Evolutionary conservation across 2,113 vertebrate genomes (phyloP), one percentile per base, ranked within the genome.

Genomic region (Aleadryas rufinucha): DNA sequence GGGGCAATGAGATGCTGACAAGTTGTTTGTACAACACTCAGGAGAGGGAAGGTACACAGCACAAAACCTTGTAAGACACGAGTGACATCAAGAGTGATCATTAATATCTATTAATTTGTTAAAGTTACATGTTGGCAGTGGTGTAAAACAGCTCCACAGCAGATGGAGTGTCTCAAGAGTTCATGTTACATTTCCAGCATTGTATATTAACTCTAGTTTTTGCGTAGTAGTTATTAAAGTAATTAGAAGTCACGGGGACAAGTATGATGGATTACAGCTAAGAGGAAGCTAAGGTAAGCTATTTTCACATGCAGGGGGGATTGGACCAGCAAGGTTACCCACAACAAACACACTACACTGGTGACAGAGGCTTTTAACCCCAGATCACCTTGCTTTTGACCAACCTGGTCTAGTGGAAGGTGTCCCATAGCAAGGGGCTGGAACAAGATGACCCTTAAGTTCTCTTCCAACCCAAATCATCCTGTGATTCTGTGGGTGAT

Each of bases 331-430:
- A 66, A 45, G 0, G 0, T 35, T 33, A 45, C 10, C 17, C 30
- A 37, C 35, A 45, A 42, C 1, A 24, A 0, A 33, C 9, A 39
- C 30, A 53, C 15, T 3, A 20, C 1, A 0, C 13, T 44, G 37
- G 19, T 81, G 27, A 57, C 35, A 16, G 2, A 7, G 42, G 50
- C 9, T 86, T 80, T 77, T 71, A 57, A 75, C n/a, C 8, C 49
- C 53, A 60, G 10, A 44, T 27, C 35, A 21, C 9, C 4, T 1
- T 8, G 7, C 14, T 44, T 59, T 75, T 69, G 27, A 37, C 15
- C 26, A 63, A 0, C 41, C 21, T 69, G 71, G 17, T 49, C 26
- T 3, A 49, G 21, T 24, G 49, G 11, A 63, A 77, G 35, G 21
- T 31, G 15, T 19, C 26, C 15, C 7, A 14, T 0, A 1, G 45